These are phyloP conservation scores for Sicus ferrugineus DNA, from an alignment of 2,888 invertebrate genomes.

Conservation along the genomic window DNA sequence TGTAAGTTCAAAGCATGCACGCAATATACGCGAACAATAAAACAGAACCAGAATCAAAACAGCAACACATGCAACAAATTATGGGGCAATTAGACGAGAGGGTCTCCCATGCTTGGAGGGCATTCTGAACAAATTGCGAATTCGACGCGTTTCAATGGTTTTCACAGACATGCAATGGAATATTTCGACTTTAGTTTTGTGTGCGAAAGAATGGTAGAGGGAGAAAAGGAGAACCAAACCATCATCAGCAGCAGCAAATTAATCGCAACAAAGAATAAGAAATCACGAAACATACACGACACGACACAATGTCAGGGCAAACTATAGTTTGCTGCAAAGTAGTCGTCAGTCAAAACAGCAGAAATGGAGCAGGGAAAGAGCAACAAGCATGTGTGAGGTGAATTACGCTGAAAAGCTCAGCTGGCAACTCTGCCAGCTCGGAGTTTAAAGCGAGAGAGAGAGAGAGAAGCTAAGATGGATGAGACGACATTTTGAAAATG, in stretches of 20 bases:
- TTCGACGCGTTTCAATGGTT: constrained; percentile 29
- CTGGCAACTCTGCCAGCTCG: background rate
- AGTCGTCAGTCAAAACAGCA: background rate
- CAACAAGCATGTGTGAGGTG: background rate
- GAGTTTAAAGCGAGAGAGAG: background rate
- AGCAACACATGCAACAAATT: background rate
- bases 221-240: background rate
- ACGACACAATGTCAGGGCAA: constrained; percentile 27
- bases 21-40: constrained; percentile 10
- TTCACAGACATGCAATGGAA: constrained; percentile 28
- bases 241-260: background rate
- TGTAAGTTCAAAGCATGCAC: background rate
- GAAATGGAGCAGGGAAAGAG: background rate
- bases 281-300: background rate
- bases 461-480: background rate
- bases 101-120: constrained; percentile 9
- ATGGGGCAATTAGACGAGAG: constrained; percentile 22
- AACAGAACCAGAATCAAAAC: background rate
- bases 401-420: background rate
- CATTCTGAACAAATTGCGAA: constrained; percentile 30
- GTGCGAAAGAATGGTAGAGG: background rate
- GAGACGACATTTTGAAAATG: constrained; percentile 10
- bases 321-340: background rate
- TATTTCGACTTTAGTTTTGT: constrained; percentile 15
- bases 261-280: too few relatives aligned